Evolutionary conservation across 2,797 vertebrate genomes (phyloP).

Genomic region (Chelmon rostratus): DNA sequence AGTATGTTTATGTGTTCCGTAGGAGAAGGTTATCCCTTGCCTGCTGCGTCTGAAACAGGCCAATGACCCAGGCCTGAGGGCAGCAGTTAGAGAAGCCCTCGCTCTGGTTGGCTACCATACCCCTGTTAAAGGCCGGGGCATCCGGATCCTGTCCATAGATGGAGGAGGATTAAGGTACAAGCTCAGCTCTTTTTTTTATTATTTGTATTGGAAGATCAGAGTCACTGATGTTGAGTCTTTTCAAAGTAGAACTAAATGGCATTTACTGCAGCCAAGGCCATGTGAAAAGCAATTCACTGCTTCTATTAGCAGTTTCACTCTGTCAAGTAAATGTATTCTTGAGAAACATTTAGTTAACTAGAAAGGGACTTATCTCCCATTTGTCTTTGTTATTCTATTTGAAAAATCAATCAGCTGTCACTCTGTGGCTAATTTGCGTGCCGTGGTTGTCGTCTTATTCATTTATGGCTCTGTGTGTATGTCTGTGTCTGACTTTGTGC

Average conservation of each 20-base stretch:
- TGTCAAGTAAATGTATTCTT: conserved; percentile 7
- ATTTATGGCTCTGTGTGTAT: neutral
- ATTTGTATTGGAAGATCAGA: neutral
- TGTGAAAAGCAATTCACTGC: neutral
- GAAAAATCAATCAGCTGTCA: neutral
- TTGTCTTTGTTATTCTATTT: neutral
- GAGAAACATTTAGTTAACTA: conserved; percentile 9
- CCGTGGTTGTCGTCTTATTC: neutral
- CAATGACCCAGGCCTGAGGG: conserved; percentile 90
- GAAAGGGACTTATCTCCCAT: neutral
- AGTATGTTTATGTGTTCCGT: conserved; percentile 47
- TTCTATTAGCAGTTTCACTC: neutral
- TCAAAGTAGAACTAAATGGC: neutral
- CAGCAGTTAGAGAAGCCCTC: conserved; percentile 93
- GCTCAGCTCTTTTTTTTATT: neutral
- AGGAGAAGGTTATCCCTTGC: conserved; percentile 94
- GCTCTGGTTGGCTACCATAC: conserved; percentile 92
- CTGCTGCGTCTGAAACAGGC: conserved; percentile 92
- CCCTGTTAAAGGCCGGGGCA: conserved; percentile 92
- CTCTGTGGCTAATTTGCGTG: neutral
- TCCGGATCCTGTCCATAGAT: conserved; percentile 94
- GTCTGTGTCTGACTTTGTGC: conserved; percentile 22
- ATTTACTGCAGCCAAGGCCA: neutral
- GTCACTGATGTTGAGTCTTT: neutral
- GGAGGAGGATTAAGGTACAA: conserved; percentile 95